A percentile compares a stretch with the other conserved stretches of the same genome.
Evolutionary conservation across 2,888 invertebrate species (phyloP).

Genomic region (Microctonus aethiopoides): DNA sequence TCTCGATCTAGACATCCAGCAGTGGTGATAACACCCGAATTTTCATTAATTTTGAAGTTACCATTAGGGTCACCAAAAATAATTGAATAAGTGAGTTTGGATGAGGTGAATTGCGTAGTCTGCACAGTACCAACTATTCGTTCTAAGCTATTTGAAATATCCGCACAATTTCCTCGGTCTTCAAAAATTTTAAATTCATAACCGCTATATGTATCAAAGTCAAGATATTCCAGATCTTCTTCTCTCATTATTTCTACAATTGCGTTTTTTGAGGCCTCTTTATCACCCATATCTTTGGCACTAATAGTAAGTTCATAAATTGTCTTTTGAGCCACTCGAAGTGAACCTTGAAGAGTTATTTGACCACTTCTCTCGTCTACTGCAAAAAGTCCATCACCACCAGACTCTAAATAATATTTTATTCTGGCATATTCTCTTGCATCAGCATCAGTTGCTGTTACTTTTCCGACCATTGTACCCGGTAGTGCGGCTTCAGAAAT

Average conservation of each 20-base stretch:
- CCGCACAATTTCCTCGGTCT: conserved; percentile 76
- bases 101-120: conserved; percentile 65
- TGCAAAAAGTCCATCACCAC: conserved; percentile 82
- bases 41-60: conserved; percentile 84
- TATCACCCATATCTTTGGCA: conserved; percentile 84
- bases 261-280: conserved; percentile 79
- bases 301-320: conserved; percentile 81
- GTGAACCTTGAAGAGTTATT: conserved; percentile 75
- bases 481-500: conserved; percentile 76
- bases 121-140: conserved; percentile 83
- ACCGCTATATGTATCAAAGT: conserved; percentile 80
- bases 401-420: conserved; percentile 81
- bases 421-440: conserved; percentile 88
- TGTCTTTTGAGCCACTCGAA: conserved; percentile 75
- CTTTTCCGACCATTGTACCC: conserved; percentile 77
- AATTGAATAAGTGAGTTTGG: conserved; percentile 77
- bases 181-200: conserved; percentile 87
- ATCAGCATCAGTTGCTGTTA: conserved; percentile 87
- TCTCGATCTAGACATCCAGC: conserved; percentile 87
- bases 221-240: conserved; percentile 77
- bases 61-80: conserved; percentile 82
- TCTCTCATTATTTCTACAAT: conserved; percentile 83
- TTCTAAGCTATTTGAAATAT: conserved; percentile 67
- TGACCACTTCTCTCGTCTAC: conserved; percentile 84
- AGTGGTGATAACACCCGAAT: conserved; percentile 82